These are phyloP conservation scores for Entomyzon cyanotis DNA, from an alignment of 2,113 vertebrate species.

Conservation along the genomic window DNA sequence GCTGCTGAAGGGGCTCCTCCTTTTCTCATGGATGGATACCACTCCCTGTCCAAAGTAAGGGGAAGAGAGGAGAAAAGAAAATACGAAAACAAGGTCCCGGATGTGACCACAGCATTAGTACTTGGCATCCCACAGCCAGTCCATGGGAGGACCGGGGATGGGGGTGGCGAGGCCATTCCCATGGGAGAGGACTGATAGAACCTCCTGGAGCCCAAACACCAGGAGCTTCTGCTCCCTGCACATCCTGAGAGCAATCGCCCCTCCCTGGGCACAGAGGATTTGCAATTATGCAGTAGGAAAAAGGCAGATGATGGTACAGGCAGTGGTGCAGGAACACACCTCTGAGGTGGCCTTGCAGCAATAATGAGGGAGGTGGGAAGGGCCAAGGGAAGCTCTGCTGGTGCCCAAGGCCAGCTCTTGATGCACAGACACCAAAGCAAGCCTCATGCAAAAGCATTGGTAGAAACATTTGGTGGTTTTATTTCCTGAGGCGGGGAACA, in stretches of 20 bases:
- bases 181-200: neutral
- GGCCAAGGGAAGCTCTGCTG: neutral
- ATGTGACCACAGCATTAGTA: neutral
- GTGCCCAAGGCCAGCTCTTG: neutral
- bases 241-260: fast-evolving
- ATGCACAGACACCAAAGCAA: neutral
- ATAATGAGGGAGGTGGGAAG: neutral
- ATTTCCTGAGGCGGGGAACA: fast-evolving
- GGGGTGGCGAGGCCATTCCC: neutral
- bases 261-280: neutral
- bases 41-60: neutral
- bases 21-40: neutral
- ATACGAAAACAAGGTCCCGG: fast-evolving
- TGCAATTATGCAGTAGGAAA: neutral
- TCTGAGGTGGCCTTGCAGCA: neutral
- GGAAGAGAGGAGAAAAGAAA: neutral
- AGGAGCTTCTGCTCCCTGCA: neutral
- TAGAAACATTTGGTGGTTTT: neutral
- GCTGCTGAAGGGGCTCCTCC: neutral
- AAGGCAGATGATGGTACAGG: neutral
- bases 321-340: fast-evolving
- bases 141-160: neutral
- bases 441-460: neutral
- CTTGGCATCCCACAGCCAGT: fast-evolving
- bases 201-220: neutral